A percentile compares a stretch with the other conserved stretches of the same genome.
These are phyloP conservation scores for Clostera curtula DNA, from an alignment of 2,888 invertebrate genomes.

Conservation along the genomic window DNA sequence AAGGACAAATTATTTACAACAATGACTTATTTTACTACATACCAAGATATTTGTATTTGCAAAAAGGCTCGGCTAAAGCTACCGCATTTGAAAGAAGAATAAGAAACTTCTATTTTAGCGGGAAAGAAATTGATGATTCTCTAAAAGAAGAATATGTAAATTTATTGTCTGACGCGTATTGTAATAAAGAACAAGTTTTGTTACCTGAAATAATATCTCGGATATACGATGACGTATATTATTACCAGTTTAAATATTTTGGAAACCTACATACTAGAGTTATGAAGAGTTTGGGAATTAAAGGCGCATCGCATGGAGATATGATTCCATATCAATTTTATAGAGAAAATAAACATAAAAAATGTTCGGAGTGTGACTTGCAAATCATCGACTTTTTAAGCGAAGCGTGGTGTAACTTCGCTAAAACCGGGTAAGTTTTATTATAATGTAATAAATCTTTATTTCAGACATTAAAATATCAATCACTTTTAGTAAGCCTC, in stretches of 20 bases:
- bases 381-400: slow-evolving; percentile 38
- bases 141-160: slow-evolving; percentile 33
- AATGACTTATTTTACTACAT: slow-evolving; percentile 40
- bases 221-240: slow-evolving; percentile 32
- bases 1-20: slow-evolving; percentile 36
- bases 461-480: too few relatives aligned
- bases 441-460: slow-evolving; percentile 1
- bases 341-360: slow-evolving; percentile 37
- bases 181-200: slow-evolving; percentile 35
- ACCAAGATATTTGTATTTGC: slow-evolving; percentile 33
- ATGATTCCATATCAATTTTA: slow-evolving; percentile 55
- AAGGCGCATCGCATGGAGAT: slow-evolving; percentile 56
- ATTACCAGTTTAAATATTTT: slow-evolving; percentile 42
- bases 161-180: slow-evolving; percentile 43
- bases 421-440: slow-evolving; percentile 47
- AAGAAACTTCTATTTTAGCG: slow-evolving; percentile 39
- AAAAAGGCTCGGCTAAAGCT: slow-evolving; percentile 20
- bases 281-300: slow-evolving; percentile 40
- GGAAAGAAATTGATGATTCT: slow-evolving; percentile 20
- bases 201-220: too few relatives aligned
- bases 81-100: slow-evolving; percentile 30
- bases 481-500: too few relatives aligned
- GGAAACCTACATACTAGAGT: slow-evolving; percentile 49
- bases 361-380: slow-evolving; percentile 30
- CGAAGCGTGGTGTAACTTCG: slow-evolving; percentile 52